These are phyloP conservation scores for Myrmecophaga tridactyla DNA, from an alignment of 2,113 vertebrate species.

Conservation along the genomic window DNA sequence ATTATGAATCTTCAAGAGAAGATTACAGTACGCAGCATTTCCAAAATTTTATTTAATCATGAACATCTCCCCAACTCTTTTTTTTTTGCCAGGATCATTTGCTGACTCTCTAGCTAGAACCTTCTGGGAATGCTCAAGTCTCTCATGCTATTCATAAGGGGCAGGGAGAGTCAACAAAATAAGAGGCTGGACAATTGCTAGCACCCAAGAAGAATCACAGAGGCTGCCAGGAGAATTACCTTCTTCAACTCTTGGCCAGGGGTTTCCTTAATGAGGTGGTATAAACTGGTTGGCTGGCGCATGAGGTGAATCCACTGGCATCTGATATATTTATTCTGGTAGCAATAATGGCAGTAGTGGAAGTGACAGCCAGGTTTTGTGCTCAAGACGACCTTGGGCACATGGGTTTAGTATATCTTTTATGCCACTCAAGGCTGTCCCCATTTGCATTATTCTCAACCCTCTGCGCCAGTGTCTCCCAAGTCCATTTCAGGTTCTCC, in stretches of 20 bases:
- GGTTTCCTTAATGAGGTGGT: background rate
- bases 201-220: background rate
- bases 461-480: background rate
- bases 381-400: background rate
- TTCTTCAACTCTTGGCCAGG: background rate
- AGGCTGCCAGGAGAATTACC: background rate
- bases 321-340: background rate
- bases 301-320: background rate
- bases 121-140: background rate
- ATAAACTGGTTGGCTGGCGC: background rate
- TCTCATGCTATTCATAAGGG: background rate
- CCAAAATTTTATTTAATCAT: background rate
- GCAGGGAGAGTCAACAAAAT: background rate
- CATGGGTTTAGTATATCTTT: background rate
- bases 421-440: background rate
- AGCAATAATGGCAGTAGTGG: background rate
- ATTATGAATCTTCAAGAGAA: background rate
- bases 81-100: background rate
- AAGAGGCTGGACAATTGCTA: background rate
- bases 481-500: background rate
- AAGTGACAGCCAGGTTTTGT: accelerated
- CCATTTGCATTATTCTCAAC: background rate
- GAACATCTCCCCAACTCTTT: background rate
- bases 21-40: background rate
- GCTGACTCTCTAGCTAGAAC: background rate